Evolutionary conservation across 2,113 vertebrate genomes (phyloP).

Genomic region (Nerophis lumbriciformis): DNA sequence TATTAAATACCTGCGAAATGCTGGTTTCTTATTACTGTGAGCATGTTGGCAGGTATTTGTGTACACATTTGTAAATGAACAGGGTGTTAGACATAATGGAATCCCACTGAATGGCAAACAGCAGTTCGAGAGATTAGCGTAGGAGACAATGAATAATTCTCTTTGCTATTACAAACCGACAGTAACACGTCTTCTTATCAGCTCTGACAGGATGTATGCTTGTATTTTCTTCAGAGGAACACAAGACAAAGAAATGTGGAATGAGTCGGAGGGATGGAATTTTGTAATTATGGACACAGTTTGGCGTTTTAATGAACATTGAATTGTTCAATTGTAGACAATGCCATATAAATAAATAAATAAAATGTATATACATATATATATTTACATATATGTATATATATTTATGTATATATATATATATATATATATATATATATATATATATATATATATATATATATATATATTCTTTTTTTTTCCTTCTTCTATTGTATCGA

Average conservation of each 20-base stretch:
- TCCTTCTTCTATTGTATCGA: too few species aligned
- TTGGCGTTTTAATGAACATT: slow-evolving; percentile 11
- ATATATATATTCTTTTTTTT: too few species aligned
- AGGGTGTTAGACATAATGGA: slow-evolving; percentile 37
- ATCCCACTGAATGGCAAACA: slow-evolving; percentile 30
- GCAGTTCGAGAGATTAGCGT: slow-evolving; percentile 41
- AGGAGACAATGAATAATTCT: slow-evolving; percentile 55
- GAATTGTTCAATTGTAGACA: slow-evolving; percentile 4
- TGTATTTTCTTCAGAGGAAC: slow-evolving; percentile 37
- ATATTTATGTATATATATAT: too few species aligned
- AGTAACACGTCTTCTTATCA: slow-evolving; percentile 57
- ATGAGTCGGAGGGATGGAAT: slow-evolving; percentile 10
- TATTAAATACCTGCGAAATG: slow-evolving; percentile 51
- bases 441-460: too few species aligned
- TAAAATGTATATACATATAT: too few species aligned
- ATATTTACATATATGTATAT: too few species aligned
- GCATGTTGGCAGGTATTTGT: slow-evolving; percentile 50
- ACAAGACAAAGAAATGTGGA: slow-evolving; percentile 12
- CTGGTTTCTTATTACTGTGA: slow-evolving; percentile 43
- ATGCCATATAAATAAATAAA: too few species aligned
- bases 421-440: too few species aligned
- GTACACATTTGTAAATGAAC: slow-evolving; percentile 40
- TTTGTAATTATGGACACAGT: slow-evolving; percentile 16
- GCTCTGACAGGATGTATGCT: slow-evolving; percentile 31
- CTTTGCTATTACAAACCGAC: slow-evolving; percentile 37